Conservation (phyloP, 2,888 invertebrate species). For the Dasypogon diadema region DNA sequence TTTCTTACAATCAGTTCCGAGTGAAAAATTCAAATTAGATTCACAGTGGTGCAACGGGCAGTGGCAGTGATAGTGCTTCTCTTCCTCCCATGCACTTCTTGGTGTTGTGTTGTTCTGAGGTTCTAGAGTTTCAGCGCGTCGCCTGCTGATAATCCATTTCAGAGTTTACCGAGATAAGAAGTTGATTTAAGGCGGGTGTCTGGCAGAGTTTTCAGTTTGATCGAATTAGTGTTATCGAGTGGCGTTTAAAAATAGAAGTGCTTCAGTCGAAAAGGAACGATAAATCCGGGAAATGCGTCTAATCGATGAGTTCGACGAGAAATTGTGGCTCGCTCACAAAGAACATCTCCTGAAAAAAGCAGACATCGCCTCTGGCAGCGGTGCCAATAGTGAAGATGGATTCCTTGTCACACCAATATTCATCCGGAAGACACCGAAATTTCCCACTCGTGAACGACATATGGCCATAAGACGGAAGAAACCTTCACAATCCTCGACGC, state of each 20-base stretch:
- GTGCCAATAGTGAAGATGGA: slow-evolving; percentile 50
- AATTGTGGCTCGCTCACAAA: slow-evolving; percentile 53
- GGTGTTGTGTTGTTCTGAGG: background rate
- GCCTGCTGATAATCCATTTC: background rate
- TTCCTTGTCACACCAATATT: slow-evolving; percentile 67
- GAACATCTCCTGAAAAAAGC: slow-evolving; percentile 43
- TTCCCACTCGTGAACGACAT: slow-evolving; percentile 78
- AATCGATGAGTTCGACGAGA: slow-evolving; percentile 55
- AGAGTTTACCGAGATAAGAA: background rate
- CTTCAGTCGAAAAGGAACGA: background rate
- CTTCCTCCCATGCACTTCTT: background rate
- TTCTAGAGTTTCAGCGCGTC: background rate
- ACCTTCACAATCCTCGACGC: slow-evolving; percentile 60
- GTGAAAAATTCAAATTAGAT: background rate
- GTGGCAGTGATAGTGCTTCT: slow-evolving; percentile 2
- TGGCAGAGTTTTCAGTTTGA: background rate
- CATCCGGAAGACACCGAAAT: slow-evolving; percentile 73
- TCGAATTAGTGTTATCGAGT: slow-evolving; percentile 12
- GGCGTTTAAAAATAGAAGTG: background rate
- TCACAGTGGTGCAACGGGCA: background rate
- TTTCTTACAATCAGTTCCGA: slow-evolving; percentile 2
- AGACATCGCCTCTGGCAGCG: background rate
- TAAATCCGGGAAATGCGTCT: slow-evolving; percentile 54
- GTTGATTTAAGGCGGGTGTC: slow-evolving; percentile 13
- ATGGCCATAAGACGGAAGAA: slow-evolving; percentile 75